phyloP scores from a whole-genome alignment of 1,140 invertebrate genomes.

The Lepidurus couesii region DNA sequence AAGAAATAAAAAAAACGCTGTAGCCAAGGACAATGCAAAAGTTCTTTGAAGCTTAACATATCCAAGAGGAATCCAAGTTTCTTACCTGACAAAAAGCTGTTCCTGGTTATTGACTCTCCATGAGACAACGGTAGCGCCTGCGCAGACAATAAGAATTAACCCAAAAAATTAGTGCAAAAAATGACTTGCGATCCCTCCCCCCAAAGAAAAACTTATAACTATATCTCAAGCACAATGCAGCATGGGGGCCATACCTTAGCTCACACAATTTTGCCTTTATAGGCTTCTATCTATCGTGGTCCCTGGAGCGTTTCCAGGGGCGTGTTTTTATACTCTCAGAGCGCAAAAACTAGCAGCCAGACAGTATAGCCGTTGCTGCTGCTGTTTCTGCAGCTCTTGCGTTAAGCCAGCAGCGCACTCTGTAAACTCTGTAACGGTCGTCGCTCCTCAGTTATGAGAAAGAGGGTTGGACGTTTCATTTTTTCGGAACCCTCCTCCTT shows the following conservation, averaged over 20 bases:
- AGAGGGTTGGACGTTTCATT: background rate
- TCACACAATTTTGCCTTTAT: background rate
- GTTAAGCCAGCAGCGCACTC: background rate
- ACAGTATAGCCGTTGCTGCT: background rate
- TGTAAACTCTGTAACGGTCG: background rate
- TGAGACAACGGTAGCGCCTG: slow-evolving; percentile 87
- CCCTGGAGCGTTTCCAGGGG: background rate
- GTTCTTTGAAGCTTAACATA: background rate
- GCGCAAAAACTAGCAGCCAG: slow-evolving; percentile 4
- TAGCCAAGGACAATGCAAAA: background rate
- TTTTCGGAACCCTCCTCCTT: background rate
- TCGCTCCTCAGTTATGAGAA: slow-evolving; percentile 8
- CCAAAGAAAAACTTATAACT: no score
- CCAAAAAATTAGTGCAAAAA: slow-evolving; percentile 13
- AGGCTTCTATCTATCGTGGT: background rate
- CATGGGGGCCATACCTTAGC: background rate
- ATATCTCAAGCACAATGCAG: background rate
- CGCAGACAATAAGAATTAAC: slow-evolving; percentile 43
- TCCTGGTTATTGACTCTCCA: slow-evolving; percentile 93
- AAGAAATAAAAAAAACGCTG: background rate
- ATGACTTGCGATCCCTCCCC: background rate
- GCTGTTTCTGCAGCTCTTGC: slow-evolving; percentile 1
- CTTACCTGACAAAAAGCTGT: slow-evolving; percentile 61
- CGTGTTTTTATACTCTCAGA: background rate
- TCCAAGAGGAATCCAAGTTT: background rate